phyloP scores from a whole-genome alignment of 2,888 invertebrate species.

The Philaethria dido region DNA sequence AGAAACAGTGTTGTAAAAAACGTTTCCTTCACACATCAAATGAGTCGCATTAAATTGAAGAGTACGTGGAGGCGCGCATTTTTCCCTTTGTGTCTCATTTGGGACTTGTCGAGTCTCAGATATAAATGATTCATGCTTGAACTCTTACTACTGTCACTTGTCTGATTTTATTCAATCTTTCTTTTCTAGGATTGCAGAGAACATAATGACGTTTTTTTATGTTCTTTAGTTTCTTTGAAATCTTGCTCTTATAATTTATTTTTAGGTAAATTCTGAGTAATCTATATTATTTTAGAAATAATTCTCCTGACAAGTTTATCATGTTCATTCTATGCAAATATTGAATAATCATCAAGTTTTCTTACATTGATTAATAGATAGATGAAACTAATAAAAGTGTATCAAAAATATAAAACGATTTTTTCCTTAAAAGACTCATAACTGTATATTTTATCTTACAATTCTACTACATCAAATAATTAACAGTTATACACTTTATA shows the following conservation, averaged over 20 bases:
- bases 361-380: too few species aligned
- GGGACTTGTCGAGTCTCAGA: constrained; percentile 7
- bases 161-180: constrained; percentile 12
- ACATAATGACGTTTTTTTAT: not conserved
- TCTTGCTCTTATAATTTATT: not conserved
- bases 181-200: not conserved
- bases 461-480: too few species aligned
- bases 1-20: constrained; percentile 9
- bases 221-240: not conserved
- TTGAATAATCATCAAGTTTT: too few species aligned
- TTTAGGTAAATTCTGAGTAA: too few species aligned
- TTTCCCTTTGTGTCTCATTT: constrained; percentile 26
- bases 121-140: constrained; percentile 16
- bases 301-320: too few species aligned
- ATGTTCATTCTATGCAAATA: too few species aligned
- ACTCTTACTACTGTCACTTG: constrained; percentile 1
- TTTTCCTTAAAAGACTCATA: too few species aligned
- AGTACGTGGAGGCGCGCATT: constrained; percentile 3
- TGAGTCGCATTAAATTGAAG: constrained; percentile 25
- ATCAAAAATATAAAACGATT: too few species aligned
- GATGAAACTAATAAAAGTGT: too few species aligned
- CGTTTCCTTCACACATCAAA: constrained; percentile 24
- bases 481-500: too few species aligned
- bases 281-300: too few species aligned
- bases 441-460: too few species aligned